phyloP scores from a whole-genome alignment of 2,888 invertebrate species.

The Macrophya alboannulata region DNA sequence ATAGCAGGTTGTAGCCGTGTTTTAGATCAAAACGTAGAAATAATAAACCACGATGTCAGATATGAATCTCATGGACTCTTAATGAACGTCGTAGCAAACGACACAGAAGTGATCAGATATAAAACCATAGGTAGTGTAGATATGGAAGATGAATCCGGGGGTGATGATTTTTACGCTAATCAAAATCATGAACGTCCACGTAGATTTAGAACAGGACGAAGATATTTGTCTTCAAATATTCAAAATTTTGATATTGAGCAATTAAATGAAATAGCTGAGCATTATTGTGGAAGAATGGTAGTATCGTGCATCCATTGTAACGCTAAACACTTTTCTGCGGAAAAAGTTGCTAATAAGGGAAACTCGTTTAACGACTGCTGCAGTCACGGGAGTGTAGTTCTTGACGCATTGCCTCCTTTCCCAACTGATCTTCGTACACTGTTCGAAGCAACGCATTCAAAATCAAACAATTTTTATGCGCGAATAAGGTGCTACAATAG shows the following conservation, averaged over 20 bases:
- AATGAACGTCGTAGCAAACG: background rate
- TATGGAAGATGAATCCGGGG: no score
- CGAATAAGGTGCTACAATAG: slow-evolving; percentile 59
- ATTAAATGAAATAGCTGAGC: slow-evolving; percentile 31
- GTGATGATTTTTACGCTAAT: slow-evolving; percentile 33
- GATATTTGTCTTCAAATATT: slow-evolving; percentile 38
- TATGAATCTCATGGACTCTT: background rate
- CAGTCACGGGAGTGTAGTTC: slow-evolving; percentile 55
- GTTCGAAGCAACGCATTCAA: slow-evolving; percentile 56
- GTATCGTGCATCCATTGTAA: slow-evolving; percentile 56
- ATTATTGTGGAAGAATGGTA: slow-evolving; percentile 58
- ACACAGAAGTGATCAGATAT: background rate
- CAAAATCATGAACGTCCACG: slow-evolving; percentile 7
- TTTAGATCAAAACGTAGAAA: background rate
- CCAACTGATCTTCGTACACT: slow-evolving; percentile 55
- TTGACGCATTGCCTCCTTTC: slow-evolving; percentile 51
- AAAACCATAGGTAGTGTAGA: background rate
- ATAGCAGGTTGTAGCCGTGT: slow-evolving; percentile 2
- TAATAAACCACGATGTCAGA: background rate
- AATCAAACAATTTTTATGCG: slow-evolving; percentile 58
- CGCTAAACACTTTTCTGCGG: slow-evolving; percentile 57
- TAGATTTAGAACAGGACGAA: background rate
- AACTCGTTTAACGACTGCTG: slow-evolving; percentile 61
- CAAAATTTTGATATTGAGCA: background rate
- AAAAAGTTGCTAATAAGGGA: slow-evolving; percentile 51